Percentiles rank a stretch among this genome's conserved stretches.
These are phyloP conservation scores for Amniataba percoides DNA, from an alignment of 2,797 vertebrate species.

Conservation along the genomic window DNA sequence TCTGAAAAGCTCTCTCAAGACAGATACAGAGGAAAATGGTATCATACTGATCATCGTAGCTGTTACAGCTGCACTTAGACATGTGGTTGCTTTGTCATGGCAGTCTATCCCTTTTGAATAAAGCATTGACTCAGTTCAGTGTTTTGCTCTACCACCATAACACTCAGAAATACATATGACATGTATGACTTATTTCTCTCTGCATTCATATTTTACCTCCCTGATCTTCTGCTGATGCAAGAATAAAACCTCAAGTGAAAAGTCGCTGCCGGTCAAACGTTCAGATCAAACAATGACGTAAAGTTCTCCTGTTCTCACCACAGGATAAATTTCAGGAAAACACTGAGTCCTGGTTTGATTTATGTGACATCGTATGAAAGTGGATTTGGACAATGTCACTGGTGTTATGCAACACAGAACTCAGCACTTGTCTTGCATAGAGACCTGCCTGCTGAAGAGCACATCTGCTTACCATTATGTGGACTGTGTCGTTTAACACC, in stretches of 20 bases:
- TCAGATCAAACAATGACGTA: slow-evolving; percentile 33
- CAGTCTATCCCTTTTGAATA: neutral
- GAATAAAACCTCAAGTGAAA: slow-evolving; percentile 17
- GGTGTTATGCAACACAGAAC: slow-evolving; percentile 40
- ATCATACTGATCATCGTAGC: neutral
- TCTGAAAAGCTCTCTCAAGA: neutral
- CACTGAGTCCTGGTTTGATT: slow-evolving; percentile 38
- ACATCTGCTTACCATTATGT: slow-evolving; percentile 67
- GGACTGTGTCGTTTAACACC: slow-evolving; percentile 40
- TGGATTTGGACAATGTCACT: slow-evolving; percentile 24
- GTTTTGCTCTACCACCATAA: neutral
- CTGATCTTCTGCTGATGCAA: neutral
- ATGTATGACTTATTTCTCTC: neutral
- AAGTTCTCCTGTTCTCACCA: slow-evolving; percentile 6
- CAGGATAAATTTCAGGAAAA: slow-evolving; percentile 44
- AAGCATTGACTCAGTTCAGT: neutral
- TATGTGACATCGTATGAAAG: slow-evolving; percentile 27
- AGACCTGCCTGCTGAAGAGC: slow-evolving; percentile 36
- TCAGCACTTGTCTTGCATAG: slow-evolving; percentile 19
- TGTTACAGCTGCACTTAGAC: neutral
- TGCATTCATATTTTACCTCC: slow-evolving; percentile 8
- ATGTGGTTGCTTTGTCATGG: neutral
- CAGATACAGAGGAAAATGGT: neutral
- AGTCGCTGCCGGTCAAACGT: neutral
- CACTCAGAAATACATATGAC: neutral